Conservation (phyloP, 2,797 vertebrate species). For the Sternotherus odoratus region DNA sequence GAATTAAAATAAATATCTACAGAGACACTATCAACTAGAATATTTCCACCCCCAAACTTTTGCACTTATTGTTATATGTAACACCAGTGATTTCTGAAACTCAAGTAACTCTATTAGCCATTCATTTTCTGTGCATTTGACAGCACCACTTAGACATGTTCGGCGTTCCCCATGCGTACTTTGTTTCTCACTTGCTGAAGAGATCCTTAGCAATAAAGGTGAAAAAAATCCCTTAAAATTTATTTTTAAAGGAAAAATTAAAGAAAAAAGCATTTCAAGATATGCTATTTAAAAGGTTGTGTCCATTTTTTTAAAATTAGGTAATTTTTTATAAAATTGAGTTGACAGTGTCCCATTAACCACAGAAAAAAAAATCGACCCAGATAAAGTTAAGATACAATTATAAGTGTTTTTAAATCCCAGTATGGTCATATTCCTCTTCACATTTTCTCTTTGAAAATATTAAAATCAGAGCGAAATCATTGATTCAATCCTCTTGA, state of each 20-base stretch:
- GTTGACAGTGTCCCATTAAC: neutral
- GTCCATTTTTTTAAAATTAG: neutral
- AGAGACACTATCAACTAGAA: neutral
- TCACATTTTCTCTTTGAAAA: neutral
- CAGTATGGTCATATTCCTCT: neutral
- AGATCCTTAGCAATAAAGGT: neutral
- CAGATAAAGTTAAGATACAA: slow-evolving; percentile 22
- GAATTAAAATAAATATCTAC: neutral
- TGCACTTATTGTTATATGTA: neutral
- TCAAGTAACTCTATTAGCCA: neutral
- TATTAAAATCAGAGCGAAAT: slow-evolving; percentile 58
- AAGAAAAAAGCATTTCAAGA: neutral
- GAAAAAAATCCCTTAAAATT: neutral
- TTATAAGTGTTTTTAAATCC: slow-evolving; percentile 39
- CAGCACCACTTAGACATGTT: neutral
- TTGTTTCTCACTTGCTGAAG: neutral
- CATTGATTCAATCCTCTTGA: slow-evolving; percentile 88
- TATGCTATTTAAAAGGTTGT: neutral
- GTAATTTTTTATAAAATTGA: neutral
- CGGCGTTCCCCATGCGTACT: neutral
- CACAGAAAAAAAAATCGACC: neutral
- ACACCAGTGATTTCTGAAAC: neutral
- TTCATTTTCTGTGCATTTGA: neutral
- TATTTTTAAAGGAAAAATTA: neutral
- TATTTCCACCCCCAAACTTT: neutral